These are phyloP conservation scores for Trematomus loennbergii DNA, from an alignment of 2,113 vertebrate species.

Conservation along the genomic window DNA sequence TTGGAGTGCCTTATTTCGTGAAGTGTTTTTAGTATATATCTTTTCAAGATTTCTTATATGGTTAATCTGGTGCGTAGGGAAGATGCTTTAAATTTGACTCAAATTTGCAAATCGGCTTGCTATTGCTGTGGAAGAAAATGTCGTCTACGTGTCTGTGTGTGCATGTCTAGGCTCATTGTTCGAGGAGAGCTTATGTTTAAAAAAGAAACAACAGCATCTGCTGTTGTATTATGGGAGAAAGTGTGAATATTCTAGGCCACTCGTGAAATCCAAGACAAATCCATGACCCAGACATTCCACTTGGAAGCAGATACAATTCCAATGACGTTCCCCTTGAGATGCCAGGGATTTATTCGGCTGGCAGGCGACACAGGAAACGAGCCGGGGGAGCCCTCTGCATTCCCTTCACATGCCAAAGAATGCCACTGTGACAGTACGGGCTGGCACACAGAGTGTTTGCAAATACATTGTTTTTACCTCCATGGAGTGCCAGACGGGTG, in stretches of 20 bases:
- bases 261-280: constrained; percentile 50
- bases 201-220: not conserved
- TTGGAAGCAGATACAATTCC: constrained; percentile 74
- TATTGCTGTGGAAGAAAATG: constrained; percentile 46
- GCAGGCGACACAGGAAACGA: constrained; percentile 62
- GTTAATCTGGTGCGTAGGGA: constrained; percentile 57
- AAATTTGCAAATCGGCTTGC: constrained; percentile 58
- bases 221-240: constrained; percentile 66
- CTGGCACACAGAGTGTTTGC: constrained; percentile 41
- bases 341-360: constrained; percentile 57
- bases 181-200: constrained; percentile 50
- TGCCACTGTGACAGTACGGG: constrained; percentile 45
- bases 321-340: constrained; percentile 67
- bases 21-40: constrained; percentile 68
- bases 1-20: constrained; percentile 70
- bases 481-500: constrained; percentile 26
- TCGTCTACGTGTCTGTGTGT: constrained; percentile 12
- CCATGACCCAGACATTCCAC: constrained; percentile 65
- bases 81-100: constrained; percentile 61
- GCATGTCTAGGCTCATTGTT: constrained; percentile 58
- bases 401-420: constrained; percentile 76
- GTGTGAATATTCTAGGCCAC: constrained; percentile 38
- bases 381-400: constrained; percentile 53
- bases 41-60: constrained; percentile 62
- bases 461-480: constrained; percentile 47